A percentile compares a stretch with the other conserved stretches of the same genome.
Evolutionary conservation across 2,113 vertebrate species (phyloP).

Genomic region (Dromaius novaehollandiae): DNA sequence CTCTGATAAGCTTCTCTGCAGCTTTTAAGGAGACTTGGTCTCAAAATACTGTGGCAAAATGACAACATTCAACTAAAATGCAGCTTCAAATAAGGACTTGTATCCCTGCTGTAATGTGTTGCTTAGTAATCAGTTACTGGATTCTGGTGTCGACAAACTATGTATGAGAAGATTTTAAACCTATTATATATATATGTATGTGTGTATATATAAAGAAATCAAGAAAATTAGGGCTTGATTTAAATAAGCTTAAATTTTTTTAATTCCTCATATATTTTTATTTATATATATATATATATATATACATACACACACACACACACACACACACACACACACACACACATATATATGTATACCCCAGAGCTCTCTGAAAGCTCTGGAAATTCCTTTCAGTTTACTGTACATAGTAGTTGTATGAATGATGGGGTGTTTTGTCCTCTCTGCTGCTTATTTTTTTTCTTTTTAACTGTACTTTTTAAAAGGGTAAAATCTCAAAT

Average conservation of each 20-base stretch:
- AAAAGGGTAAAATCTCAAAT: not conserved
- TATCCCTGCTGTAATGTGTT: not conserved
- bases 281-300: too few species aligned
- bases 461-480: not conserved
- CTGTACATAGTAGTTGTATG: not conserved
- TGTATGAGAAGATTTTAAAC: not conserved
- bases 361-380: not conserved
- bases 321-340: too few species aligned
- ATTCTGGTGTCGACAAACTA: not conserved
- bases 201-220: not conserved
- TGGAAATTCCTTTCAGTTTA: constrained; percentile 32
- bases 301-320: too few species aligned
- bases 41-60: not conserved
- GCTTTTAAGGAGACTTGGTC: not conserved
- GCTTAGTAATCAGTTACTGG: not conserved
- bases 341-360: not conserved
- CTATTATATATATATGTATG: not conserved
- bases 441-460: constrained; percentile 37
- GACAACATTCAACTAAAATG: not conserved
- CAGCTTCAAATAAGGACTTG: not conserved
- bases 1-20: not conserved
- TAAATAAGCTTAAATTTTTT: not conserved
- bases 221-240: not conserved
- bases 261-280: too few species aligned
- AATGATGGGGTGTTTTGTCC: constrained; percentile 47